Conservation (phyloP, 2,888 invertebrate genomes). For the Trissolcus brochymenae region DNA sequence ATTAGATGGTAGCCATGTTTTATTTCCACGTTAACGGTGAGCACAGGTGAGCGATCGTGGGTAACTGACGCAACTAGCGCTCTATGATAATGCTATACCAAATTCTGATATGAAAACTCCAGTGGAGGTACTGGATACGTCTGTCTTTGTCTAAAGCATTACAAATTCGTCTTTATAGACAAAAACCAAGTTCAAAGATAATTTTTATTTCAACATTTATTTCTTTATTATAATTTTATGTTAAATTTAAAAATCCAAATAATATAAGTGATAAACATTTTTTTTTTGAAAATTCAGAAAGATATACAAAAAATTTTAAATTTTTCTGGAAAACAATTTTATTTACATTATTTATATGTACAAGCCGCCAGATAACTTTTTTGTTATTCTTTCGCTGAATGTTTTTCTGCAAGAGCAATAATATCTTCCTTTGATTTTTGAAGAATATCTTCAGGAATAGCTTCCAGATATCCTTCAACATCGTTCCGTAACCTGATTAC, state of each 20-base stretch:
- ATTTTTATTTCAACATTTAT: too few relatives aligned
- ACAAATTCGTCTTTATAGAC: too few relatives aligned
- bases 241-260: not conserved
- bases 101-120: too few relatives aligned
- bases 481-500: slow-evolving; percentile 79
- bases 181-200: too few relatives aligned
- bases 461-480: slow-evolving; percentile 77
- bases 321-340: not conserved
- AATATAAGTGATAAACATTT: not conserved
- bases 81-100: too few relatives aligned
- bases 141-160: slow-evolving; percentile 2
- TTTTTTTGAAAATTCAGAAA: too few relatives aligned
- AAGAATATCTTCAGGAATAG: slow-evolving; percentile 64
- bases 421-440: not conserved
- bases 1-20: slow-evolving; percentile 74
- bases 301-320: not conserved
- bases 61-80: too few relatives aligned
- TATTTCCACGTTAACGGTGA: slow-evolving; percentile 64
- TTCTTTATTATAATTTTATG: too few relatives aligned
- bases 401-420: not conserved
- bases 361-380: not conserved
- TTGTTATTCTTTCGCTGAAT: not conserved
- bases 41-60: not conserved
- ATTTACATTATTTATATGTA: not conserved
- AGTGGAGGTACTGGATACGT: slow-evolving; percentile 20